These are phyloP conservation scores for Chloroclystis v-ata DNA, from an alignment of 2,888 invertebrate species.

Conservation along the genomic window DNA sequence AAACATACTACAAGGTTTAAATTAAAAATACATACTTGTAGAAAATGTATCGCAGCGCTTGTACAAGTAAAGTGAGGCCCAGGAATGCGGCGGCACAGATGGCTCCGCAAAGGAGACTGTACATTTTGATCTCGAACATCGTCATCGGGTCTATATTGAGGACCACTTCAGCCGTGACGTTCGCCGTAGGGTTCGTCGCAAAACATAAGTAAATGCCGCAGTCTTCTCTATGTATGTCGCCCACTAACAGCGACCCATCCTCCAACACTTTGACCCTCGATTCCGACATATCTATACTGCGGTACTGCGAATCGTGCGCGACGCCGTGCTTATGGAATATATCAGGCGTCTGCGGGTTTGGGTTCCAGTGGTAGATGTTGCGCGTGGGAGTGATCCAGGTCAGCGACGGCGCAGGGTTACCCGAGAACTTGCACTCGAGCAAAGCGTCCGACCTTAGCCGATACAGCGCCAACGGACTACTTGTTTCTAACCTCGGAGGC, in stretches of 20 bases:
- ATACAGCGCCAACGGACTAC: conserved; percentile 81
- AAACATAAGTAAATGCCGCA: conserved; percentile 91
- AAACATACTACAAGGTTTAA: background rate
- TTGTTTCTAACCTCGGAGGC: conserved; percentile 78
- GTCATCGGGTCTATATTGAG: conserved; percentile 91
- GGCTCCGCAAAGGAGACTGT: conserved; percentile 89
- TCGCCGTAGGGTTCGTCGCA: conserved; percentile 90
- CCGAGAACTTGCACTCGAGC: conserved; percentile 86
- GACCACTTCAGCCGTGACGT: conserved; percentile 84
- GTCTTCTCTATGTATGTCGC: conserved; percentile 85
- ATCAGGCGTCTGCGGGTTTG: conserved; percentile 82
- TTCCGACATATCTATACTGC: conserved; percentile 63
- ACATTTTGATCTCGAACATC: conserved; percentile 89
- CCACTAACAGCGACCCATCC: conserved; percentile 88
- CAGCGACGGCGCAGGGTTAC: conserved; percentile 87
- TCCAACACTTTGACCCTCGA: conserved; percentile 82
- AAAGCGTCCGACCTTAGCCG: conserved; percentile 82
- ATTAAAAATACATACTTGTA: conserved; percentile 78
- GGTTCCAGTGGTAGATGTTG: conserved; percentile 86
- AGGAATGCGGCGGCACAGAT: conserved; percentile 89
- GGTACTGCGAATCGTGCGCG: conserved; percentile 77
- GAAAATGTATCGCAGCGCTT: conserved; percentile 84
- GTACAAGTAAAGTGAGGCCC: conserved; percentile 86
- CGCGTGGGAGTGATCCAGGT: conserved; percentile 91
- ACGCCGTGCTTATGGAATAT: conserved; percentile 82